Evolutionary conservation across 2,113 vertebrate genomes (phyloP), one percentile per base, ranked within the genome.

Genomic region (Equus przewalskii): DNA sequence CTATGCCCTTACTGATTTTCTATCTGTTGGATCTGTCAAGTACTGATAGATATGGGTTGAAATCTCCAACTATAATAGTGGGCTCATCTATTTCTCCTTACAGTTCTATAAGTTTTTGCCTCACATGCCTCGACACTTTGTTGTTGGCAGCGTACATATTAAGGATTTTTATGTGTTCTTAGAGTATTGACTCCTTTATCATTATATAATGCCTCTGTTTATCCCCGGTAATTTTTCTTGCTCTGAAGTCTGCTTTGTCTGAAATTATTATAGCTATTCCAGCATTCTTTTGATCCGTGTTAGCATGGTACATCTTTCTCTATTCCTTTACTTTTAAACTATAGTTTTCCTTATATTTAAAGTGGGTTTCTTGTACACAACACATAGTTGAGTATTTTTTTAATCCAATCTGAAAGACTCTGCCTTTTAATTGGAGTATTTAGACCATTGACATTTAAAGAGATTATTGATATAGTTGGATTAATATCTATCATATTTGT

Each of bases 41-140:
- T 75, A 86, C 36, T 84, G 64, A 87, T 19, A 91, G 33, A 60
- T 30, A 69, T 26, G 26, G 14, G 8, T 21, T 85, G 69, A 78
- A 94, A 92, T 88, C 41, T 79, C 46, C 44, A 92, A 95, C 70
- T 89, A 65, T 24, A 84, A 14, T 46, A 65, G 28, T 51, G 41
- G 18, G 26, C 15, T 58, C 58, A 8, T 67, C 24, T 70, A 41
- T 51, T 88, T 87, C n/a, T 82, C 19, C 81, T 70, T 70, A 8
- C 7, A 81, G n/a, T 80, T 69, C 33, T 44, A 3, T 78, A 92
- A 41, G 24, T 46, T 70, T 95, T 80, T 91, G 21, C 56, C 46
- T 73, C 51, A 28, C 22, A 15, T 44, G 70, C 51, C 85, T 91
- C 79, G 46, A 62, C 33, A 3, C 8, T 41, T 91, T 81, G 6